Evolutionary conservation across 1,140 invertebrate genomes (phyloP), one percentile per base, ranked within the genome.

Genomic region (Sycobia sp.): DNA sequence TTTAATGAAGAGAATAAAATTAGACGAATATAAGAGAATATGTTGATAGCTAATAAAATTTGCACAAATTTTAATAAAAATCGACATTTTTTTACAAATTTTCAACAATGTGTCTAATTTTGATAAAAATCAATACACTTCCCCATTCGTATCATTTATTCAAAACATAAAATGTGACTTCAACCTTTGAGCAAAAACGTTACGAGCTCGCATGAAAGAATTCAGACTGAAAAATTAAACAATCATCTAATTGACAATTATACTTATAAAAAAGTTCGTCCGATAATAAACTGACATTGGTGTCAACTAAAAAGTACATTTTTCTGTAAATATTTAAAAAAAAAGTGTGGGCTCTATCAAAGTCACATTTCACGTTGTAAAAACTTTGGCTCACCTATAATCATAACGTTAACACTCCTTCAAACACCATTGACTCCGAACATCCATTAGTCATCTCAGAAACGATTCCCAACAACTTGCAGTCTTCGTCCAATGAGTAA

Each of bases 301-400:
- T n/a, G n/a, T n/a, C n/a, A n/a, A n/a, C n/a, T n/a, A n/a, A n/a
- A n/a, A n/a, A n/a, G n/a, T n/a, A n/a, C n/a, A n/a, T n/a, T n/a
- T n/a, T n/a, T n/a, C n/a, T n/a, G n/a, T n/a, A n/a, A n/a, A n/a
- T n/a, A n/a, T n/a, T n/a, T n/a, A n/a, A n/a, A n/a, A n/a, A n/a
- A n/a, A n/a, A n/a, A n/a, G n/a, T n/a, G n/a, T n/a, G n/a, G n/a
- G n/a, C n/a, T n/a, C n/a, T n/a, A n/a, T n/a, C n/a, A 20, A 44
- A 44, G 58, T 61, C 58, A 61, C 58, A 61, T 61, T 61, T 18
- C 13, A 61, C 22, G 32, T 61, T 61, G n/a, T n/a, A n/a, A 51
- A 39, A 39, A 32, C 49, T 53, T 60, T 34, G 11, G 36, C 49
- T 61, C 58, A 61, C 58, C 58, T 53, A 61, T 60, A 49, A 38